Conservation (phyloP, 2,113 vertebrate species). For the Eleginops maclovinus region DNA sequence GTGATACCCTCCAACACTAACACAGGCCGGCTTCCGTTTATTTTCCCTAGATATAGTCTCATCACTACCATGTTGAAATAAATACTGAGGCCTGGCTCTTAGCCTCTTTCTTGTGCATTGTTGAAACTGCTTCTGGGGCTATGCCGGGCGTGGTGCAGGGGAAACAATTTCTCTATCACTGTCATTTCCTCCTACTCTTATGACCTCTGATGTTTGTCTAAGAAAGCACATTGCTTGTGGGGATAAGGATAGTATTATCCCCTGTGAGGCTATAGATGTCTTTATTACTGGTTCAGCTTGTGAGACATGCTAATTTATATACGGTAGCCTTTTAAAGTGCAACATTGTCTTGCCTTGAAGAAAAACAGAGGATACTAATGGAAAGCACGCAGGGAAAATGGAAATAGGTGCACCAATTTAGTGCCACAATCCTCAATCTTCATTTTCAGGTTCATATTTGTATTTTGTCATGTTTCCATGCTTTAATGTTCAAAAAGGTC, state of each 20-base stretch:
- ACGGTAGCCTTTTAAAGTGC: too few species aligned
- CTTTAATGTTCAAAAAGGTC: too few species aligned
- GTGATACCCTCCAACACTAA: slow-evolving; percentile 27
- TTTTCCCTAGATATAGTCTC: slow-evolving; percentile 58
- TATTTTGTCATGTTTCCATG: too few species aligned
- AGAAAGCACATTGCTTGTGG: slow-evolving; percentile 25
- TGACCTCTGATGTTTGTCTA: slow-evolving; percentile 73
- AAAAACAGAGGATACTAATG: too few species aligned
- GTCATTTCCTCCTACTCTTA: slow-evolving; percentile 67
- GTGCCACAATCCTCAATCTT: too few species aligned
- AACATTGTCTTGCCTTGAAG: too few species aligned
- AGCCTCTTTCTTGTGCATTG: slow-evolving; percentile 25
- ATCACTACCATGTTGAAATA: slow-evolving; percentile 57
- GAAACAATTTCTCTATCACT: slow-evolving; percentile 73
- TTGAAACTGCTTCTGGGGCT: slow-evolving; percentile 30
- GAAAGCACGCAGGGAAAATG: too few species aligned
- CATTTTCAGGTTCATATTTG: too few species aligned
- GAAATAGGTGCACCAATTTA: too few species aligned
- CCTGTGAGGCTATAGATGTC: neutral
- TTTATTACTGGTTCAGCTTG: neutral
- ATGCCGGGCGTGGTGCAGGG: slow-evolving; percentile 53
- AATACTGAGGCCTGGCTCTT: slow-evolving; percentile 27
- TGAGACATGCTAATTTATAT: too few species aligned
- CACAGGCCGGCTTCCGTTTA: slow-evolving; percentile 48
- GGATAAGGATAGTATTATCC: slow-evolving; percentile 9